These are phyloP conservation scores for Carettochelys insculpta DNA, from an alignment of 2,113 vertebrate species.

Conservation along the genomic window DNA sequence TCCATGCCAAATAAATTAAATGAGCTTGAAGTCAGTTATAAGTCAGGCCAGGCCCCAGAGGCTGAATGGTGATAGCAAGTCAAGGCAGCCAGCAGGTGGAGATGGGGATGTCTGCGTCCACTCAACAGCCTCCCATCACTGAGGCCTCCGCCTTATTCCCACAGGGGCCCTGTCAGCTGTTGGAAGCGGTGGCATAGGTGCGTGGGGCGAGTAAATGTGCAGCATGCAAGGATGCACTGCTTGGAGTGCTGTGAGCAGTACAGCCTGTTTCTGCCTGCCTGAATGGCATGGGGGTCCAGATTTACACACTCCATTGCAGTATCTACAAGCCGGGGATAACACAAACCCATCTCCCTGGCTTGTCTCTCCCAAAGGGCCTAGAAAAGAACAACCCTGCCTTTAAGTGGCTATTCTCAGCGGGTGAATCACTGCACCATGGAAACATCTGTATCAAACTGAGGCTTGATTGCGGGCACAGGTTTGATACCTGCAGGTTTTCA, in stretches of 20 bases:
- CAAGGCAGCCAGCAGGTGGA: too few species aligned
- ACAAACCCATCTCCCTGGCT: not conserved
- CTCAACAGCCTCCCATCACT: not conserved
- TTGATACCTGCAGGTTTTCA: not conserved
- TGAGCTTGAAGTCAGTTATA: too few species aligned
- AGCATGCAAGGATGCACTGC: too few species aligned
- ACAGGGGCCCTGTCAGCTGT: not conserved
- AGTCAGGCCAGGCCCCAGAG: too few species aligned
- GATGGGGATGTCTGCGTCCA: not conserved
- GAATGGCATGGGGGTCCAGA: not conserved
- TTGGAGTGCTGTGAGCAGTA: accelerated
- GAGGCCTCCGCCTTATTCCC: not conserved
- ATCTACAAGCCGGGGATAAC: not conserved
- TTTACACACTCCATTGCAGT: not conserved
- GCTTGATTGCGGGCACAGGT: not conserved
- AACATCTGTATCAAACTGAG: not conserved
- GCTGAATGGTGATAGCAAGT: too few species aligned
- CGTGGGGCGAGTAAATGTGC: not conserved
- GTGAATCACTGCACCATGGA: not conserved
- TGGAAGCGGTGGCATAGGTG: not conserved
- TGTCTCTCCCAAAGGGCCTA: not conserved
- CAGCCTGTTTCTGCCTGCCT: not conserved
- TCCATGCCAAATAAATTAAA: not conserved
- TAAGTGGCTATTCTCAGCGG: not conserved
- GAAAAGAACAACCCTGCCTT: not conserved